phyloP scores from a whole-genome alignment of 2,888 invertebrate genomes.

The Cheilosia soror region DNA sequence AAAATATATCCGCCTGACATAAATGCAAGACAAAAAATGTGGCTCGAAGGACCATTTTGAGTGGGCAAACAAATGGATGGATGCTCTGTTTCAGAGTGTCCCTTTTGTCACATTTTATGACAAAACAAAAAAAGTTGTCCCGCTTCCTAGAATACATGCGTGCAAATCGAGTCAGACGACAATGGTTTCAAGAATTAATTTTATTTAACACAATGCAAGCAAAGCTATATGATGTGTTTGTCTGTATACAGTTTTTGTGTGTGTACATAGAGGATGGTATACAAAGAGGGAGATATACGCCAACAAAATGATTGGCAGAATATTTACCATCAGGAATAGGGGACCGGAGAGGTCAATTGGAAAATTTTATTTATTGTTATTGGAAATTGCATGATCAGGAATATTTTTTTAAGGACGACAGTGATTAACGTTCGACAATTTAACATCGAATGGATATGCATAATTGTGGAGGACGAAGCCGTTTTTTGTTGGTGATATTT shows the following conservation, averaged over 20 bases:
- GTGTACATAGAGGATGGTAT: constrained; percentile 9
- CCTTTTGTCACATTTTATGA: constrained; percentile 20
- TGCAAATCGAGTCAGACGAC: constrained; percentile 1
- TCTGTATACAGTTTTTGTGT: neutral
- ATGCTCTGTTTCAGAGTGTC: constrained; percentile 3
- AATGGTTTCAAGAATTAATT: constrained; percentile 28
- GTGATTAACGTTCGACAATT: constrained; percentile 54
- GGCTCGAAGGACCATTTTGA: constrained; percentile 21
- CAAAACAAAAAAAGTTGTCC: constrained; percentile 30
- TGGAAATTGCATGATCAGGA: constrained; percentile 36
- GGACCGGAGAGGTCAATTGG: constrained; percentile 28
- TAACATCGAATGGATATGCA: constrained; percentile 23
- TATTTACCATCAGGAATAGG: neutral
- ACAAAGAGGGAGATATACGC: neutral
- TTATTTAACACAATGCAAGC: constrained; percentile 36
- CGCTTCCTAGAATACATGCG: constrained; percentile 4
- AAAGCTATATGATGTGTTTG: neutral
- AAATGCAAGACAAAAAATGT: constrained; percentile 31
- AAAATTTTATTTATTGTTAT: constrained; percentile 53
- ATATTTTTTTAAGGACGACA: constrained; percentile 38
- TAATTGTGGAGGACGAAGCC: neutral
- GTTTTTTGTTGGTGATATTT: neutral
- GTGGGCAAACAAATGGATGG: constrained; percentile 7
- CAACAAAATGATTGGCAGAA: constrained; percentile 39
- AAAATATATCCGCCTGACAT: neutral